These are phyloP conservation scores for Lacanobia oleracea DNA, from an alignment of 2,888 invertebrate species.

Conservation along the genomic window DNA sequence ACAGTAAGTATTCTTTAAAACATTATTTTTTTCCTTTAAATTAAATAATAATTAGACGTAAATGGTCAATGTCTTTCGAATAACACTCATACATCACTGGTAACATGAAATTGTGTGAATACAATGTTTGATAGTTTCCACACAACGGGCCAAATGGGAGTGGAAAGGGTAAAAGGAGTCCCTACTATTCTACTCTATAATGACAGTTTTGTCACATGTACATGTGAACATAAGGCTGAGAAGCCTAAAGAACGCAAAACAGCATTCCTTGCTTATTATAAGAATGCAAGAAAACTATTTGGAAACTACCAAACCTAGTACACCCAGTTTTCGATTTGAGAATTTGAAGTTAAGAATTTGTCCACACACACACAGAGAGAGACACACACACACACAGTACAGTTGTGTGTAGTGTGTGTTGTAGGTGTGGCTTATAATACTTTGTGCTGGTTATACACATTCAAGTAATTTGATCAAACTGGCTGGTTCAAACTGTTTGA, in stretches of 20 bases:
- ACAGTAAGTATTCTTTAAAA: slow-evolving; percentile 79
- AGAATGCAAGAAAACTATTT: background rate
- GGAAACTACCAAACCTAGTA: background rate
- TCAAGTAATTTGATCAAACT: no score
- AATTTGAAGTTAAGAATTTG: no score
- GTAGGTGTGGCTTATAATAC: no score
- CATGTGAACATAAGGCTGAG: background rate
- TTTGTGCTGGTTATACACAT: no score
- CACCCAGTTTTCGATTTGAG: background rate
- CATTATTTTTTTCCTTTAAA: background rate
- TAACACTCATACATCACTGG: background rate
- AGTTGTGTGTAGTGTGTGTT: no score
- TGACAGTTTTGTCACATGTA: background rate
- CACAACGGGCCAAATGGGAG: no score
- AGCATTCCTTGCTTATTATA: background rate
- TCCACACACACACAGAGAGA: no score
- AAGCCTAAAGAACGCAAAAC: background rate
- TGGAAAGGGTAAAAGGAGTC: no score
- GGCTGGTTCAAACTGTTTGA: no score
- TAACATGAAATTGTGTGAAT: background rate
- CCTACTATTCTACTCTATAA: no score
- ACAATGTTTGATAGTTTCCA: no score
- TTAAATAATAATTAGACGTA: background rate
- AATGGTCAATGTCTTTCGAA: background rate
- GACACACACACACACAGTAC: no score